phyloP scores from a whole-genome alignment of 2,797 vertebrate genomes.

The Enoplosus armatus region DNA sequence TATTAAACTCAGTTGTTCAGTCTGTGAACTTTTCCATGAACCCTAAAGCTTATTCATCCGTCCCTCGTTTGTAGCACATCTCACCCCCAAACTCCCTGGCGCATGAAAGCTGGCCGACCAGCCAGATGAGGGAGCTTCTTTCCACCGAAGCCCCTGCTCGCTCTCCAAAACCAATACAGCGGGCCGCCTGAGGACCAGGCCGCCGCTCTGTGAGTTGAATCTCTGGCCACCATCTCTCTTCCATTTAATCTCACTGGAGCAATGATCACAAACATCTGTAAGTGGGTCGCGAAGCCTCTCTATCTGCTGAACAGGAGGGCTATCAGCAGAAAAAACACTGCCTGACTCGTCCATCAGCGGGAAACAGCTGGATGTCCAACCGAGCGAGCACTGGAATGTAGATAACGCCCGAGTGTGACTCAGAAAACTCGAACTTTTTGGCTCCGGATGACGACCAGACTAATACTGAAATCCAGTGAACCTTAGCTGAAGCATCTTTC shows the following conservation, averaged over 20 bases:
- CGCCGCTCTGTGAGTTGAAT: constrained; percentile 45
- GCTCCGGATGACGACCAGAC: constrained; percentile 17
- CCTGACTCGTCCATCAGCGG: constrained; percentile 41
- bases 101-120: constrained; percentile 39
- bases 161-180: constrained; percentile 67
- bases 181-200: constrained; percentile 48
- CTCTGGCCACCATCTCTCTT: constrained; percentile 60
- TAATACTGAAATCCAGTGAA: constrained; percentile 15
- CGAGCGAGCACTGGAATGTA: constrained; percentile 51
- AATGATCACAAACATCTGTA: constrained; percentile 80
- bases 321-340: constrained; percentile 62
- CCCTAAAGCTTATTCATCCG: constrained; percentile 56
- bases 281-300: constrained; percentile 64
- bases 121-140: constrained; percentile 54
- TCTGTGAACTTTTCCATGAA: constrained; percentile 72
- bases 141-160: constrained; percentile 30
- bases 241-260: constrained; percentile 63
- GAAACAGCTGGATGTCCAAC: constrained; percentile 54
- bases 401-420: constrained; percentile 40
- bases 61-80: constrained; percentile 55
- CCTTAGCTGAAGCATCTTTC: neutral
- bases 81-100: constrained; percentile 48
- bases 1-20: constrained; percentile 63
- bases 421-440: constrained; percentile 8
- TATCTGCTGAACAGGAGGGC: constrained; percentile 59